A percentile compares a stretch with the other conserved stretches of the same genome.
These are phyloP conservation scores for Ptychadena robeensis DNA, from an alignment of 2,797 vertebrate genomes.

Conservation along the genomic window DNA sequence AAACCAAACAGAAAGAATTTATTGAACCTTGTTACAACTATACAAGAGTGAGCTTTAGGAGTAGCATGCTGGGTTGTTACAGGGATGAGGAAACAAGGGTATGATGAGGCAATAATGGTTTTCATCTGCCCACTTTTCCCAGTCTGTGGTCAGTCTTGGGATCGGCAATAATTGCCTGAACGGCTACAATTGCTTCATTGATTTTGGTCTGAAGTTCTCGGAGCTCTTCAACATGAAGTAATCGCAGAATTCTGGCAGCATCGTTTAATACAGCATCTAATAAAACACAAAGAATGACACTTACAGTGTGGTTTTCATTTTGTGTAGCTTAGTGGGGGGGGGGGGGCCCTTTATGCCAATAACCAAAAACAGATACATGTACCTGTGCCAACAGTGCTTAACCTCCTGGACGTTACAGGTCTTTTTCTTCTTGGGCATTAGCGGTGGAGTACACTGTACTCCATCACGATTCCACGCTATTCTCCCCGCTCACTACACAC, in stretches of 20 bases:
- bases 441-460: too few relatives aligned
- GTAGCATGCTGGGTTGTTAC: conserved; percentile 17
- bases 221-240: conserved; percentile 97
- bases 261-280: conserved; percentile 94
- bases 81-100: not conserved
- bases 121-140: conserved; percentile 96
- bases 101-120: not conserved
- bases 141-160: conserved; percentile 97
- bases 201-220: conserved; percentile 95
- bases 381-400: too few relatives aligned
- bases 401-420: too few relatives aligned
- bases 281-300: not conserved
- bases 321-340: too few relatives aligned
- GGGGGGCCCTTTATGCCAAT: too few relatives aligned
- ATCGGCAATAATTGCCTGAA: conserved; percentile 96
- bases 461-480: too few relatives aligned
- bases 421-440: too few relatives aligned
- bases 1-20: conserved; percentile 4
- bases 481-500: too few relatives aligned
- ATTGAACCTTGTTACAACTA: conserved; percentile 16
- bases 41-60: not conserved
- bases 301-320: too few relatives aligned
- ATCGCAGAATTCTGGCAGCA: conserved; percentile 90
- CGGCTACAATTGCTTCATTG: conserved; percentile 96
- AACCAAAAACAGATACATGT: too few relatives aligned